A percentile compares a stretch with the other conserved stretches of the same genome.
Conservation (phyloP, 2,113 vertebrate genomes). For the Tragelaphus strepsiceros region DNA sequence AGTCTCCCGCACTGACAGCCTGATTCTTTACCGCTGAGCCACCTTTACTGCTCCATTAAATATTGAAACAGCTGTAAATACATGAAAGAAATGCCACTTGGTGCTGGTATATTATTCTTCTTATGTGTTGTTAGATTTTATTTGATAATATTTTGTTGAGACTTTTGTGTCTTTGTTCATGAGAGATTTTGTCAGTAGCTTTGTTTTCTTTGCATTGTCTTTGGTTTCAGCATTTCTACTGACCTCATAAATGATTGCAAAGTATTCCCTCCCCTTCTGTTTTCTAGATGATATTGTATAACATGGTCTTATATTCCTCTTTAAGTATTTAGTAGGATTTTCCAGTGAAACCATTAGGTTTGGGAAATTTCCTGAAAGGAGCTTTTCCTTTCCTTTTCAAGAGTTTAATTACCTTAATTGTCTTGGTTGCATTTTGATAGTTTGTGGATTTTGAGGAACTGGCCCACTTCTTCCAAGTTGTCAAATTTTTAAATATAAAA, state of each 20-base stretch:
- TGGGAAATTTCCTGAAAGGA: background rate
- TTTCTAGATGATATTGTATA: background rate
- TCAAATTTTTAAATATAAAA: conserved; percentile 16
- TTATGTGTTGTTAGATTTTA: background rate
- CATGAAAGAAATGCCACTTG: background rate
- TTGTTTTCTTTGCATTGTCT: background rate
- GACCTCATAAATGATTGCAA: background rate
- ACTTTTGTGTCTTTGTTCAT: background rate
- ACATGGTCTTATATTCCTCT: background rate
- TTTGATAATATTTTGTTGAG: background rate
- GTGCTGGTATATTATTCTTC: background rate
- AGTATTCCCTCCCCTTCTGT: background rate
- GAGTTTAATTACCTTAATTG: background rate
- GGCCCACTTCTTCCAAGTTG: background rate
- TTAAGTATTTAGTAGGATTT: conserved; percentile 10
- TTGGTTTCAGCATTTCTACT: background rate
- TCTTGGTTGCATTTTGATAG: conserved; percentile 15
- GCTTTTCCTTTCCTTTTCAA: background rate
- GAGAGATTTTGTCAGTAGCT: background rate
- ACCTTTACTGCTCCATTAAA: background rate
- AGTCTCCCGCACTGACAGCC: background rate
- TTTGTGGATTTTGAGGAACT: background rate
- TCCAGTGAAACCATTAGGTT: background rate
- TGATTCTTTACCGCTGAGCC: background rate
- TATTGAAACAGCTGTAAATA: background rate